Conservation (phyloP, 2,113 vertebrate genomes). For the Chionis minor region DNA sequence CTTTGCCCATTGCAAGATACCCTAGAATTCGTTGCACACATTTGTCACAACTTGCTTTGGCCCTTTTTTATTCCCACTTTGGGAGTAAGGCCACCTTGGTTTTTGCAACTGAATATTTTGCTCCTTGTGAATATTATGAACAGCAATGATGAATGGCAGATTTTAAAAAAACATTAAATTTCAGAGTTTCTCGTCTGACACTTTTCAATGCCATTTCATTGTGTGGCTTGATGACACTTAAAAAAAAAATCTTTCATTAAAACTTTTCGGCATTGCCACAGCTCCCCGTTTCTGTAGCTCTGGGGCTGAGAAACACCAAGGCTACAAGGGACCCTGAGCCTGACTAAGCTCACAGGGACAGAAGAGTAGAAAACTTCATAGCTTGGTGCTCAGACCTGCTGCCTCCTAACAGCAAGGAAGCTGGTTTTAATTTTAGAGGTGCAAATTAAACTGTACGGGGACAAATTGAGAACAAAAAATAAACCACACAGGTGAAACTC, state of each 20-base stretch:
- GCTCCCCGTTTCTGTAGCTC: background rate
- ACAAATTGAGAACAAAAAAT: background rate
- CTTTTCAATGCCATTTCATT: background rate
- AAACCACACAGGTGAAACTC: background rate
- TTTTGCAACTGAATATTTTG: background rate
- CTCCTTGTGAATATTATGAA: background rate
- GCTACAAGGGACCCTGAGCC: background rate
- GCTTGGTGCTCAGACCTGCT: background rate
- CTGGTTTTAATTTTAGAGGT: slow-evolving; percentile 39
- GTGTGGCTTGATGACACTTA: background rate
- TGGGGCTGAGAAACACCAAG: background rate
- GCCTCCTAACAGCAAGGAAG: background rate
- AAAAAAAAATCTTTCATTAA: background rate
- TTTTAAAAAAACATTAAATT: background rate
- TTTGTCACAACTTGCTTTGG: background rate
- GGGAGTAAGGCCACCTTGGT: background rate
- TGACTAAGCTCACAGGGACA: background rate
- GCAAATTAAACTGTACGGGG: slow-evolving; percentile 35
- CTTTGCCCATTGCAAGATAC: background rate
- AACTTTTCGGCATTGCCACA: background rate
- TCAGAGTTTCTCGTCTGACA: background rate
- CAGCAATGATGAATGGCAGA: background rate
- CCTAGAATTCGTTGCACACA: background rate
- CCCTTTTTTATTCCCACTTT: background rate
- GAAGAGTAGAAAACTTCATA: background rate